A percentile compares a stretch with the other conserved stretches of the same genome.
phyloP scores from a whole-genome alignment of 2,888 invertebrate genomes.

The Hartigia nigra region DNA sequence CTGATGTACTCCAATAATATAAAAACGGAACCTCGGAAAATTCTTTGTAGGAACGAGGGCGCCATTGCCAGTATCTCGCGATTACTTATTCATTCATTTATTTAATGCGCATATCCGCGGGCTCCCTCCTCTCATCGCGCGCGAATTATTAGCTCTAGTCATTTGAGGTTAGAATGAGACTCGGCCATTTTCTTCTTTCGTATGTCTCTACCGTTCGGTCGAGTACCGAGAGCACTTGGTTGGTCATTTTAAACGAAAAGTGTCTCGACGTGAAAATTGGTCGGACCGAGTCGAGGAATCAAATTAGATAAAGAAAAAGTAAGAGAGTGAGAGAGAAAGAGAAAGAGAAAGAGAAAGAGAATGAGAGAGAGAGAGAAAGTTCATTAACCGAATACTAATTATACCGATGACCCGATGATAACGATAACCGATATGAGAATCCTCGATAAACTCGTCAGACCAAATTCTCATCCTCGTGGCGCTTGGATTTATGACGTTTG shows the following conservation, averaged over 20 bases:
- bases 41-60: conserved; percentile 32
- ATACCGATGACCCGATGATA: not conserved
- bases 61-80: not conserved
- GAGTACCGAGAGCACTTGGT: not conserved
- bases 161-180: not conserved
- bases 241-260: not conserved
- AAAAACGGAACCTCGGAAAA: conserved; percentile 29
- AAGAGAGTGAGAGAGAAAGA: conserved; percentile 25
- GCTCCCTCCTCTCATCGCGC: not conserved
- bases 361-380: not conserved
- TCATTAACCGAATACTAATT: not conserved
- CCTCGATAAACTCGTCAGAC: not conserved
- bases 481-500: conserved; percentile 47
- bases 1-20: not conserved
- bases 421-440: not conserved
- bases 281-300: conserved; percentile 10
- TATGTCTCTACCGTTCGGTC: not conserved
- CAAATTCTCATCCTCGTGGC: conserved; percentile 30
- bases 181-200: not conserved
- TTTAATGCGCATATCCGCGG: not conserved
- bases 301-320: conserved; percentile 33
- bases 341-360: conserved; percentile 27
- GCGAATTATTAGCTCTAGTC: not conserved
- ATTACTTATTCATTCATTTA: not conserved
- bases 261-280: conserved; percentile 5